Evolutionary conservation across 1,140 invertebrate species (phyloP), one percentile per base, ranked within the genome.

Genomic region (Lanistes nyassanus): DNA sequence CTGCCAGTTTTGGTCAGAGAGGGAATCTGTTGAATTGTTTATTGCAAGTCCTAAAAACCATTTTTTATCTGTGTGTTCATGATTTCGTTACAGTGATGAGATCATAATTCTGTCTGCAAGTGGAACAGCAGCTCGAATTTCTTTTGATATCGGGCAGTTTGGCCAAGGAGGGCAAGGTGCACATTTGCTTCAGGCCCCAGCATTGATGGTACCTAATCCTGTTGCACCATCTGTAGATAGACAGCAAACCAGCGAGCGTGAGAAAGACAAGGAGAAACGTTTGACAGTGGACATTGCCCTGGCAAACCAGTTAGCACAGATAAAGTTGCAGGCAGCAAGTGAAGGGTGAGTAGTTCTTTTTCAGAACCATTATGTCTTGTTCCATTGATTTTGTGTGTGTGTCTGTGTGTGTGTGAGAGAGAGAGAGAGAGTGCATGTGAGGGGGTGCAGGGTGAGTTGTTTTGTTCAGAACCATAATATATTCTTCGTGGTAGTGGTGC

Each of bases 31-130:
- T 58, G 29, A 11, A 53, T 23, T 53, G 51, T 13, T 53, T 53
- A 58, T 31, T 6, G 21, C 56, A 60, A 11, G 23, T 60, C 11
- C n/a, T 60, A n/a, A 60, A 19, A 53, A 60, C 23, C 11, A 11
- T 47, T 47, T 13, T 7, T 60, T 60, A 60, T 31, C 23, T 60
- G 9, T 53, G 3, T 69, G 51, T 6, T 47, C 42, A 37, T 85
- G 95, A 74, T 58, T 76, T 56, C 56, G n/a, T 80, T 83, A 13
- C 73, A 87, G 96, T 83, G 97, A 98, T 84, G 97, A 99, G 84
- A 94, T 99, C 0, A 97, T 96, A 84, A 94, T 99, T 0, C 86
- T 99, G 55, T 98, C 96, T 79, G 97, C 96, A 0, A 94, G 92
- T 37, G 97, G 97, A 0, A 99, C 97, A 0, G 97, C 97, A 4